A percentile compares a stretch with the other conserved stretches of the same genome.
Conservation (phyloP, 2,888 invertebrate species). For the Synanthedon tipuliformis region DNA sequence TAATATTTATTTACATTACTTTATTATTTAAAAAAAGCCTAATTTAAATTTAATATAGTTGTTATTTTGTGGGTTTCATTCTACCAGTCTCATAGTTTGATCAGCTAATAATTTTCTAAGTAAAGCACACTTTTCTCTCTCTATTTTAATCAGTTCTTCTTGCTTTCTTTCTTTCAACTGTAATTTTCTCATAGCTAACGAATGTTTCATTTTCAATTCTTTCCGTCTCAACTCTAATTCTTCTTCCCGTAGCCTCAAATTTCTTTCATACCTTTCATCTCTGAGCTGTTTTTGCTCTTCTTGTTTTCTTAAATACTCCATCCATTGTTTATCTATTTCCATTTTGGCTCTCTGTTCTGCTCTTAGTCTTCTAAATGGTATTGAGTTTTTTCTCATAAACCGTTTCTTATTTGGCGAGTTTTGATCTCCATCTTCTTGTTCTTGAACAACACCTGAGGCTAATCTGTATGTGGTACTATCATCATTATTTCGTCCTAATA, state of each 20-base stretch:
- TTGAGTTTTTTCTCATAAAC: slow-evolving; percentile 21
- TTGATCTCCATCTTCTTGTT: slow-evolving; percentile 23
- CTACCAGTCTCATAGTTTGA: slow-evolving; percentile 8
- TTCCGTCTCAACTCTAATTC: slow-evolving; percentile 38
- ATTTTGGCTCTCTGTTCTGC: slow-evolving; percentile 40
- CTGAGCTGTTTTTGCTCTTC: slow-evolving; percentile 35
- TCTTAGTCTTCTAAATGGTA: slow-evolving; percentile 36
- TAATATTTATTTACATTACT: no score
- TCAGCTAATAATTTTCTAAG: slow-evolving; percentile 29
- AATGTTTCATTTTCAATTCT: slow-evolving; percentile 44
- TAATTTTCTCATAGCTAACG: slow-evolving; percentile 37
- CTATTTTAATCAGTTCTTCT: slow-evolving; percentile 43
- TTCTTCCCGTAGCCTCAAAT: slow-evolving; percentile 37
- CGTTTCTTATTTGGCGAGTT: slow-evolving; percentile 20
- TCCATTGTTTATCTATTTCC: slow-evolving; percentile 46
- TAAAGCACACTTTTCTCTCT: slow-evolving; percentile 42
- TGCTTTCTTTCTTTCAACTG: slow-evolving; percentile 43
- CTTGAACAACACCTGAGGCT: slow-evolving; percentile 34
- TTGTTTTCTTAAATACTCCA: slow-evolving; percentile 41
- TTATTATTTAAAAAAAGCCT: no score
- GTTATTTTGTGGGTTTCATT: neutral
- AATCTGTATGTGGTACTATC: slow-evolving; percentile 33
- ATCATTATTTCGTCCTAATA: slow-evolving; percentile 33
- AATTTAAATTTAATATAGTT: no score
- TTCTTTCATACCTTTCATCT: slow-evolving; percentile 42